Conservation (phyloP, 2,888 invertebrate genomes). For the Mesorhabditis belari region DNA sequence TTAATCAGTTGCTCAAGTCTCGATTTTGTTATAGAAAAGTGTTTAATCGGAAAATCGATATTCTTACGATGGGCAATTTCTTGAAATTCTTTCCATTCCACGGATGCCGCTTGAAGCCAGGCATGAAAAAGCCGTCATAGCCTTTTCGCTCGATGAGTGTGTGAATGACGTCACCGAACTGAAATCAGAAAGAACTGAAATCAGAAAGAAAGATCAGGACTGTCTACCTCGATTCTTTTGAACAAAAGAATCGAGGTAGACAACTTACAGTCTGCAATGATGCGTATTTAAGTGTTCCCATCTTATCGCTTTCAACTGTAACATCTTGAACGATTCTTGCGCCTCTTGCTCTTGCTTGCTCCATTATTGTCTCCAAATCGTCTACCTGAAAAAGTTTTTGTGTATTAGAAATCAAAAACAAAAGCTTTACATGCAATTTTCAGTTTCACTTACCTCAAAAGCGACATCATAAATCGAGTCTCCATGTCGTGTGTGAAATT, state of each 20-base stretch:
- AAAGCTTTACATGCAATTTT: background rate
- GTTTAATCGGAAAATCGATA: background rate
- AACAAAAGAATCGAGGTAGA: background rate
- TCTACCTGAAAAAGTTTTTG: slow-evolving; percentile 65
- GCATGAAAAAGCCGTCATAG: slow-evolving; percentile 79
- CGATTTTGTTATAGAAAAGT: background rate
- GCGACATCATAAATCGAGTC: slow-evolving; percentile 95
- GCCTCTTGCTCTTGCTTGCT: slow-evolving; percentile 75
- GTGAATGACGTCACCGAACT: slow-evolving; percentile 95
- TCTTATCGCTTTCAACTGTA: slow-evolving; percentile 79
- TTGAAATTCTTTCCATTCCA: slow-evolving; percentile 31
- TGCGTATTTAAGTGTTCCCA: slow-evolving; percentile 78
- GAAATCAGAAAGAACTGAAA: slow-evolving; percentile 16
- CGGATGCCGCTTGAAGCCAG: slow-evolving; percentile 65
- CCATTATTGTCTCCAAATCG: slow-evolving; percentile 78
- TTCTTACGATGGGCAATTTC: slow-evolving; percentile 26
- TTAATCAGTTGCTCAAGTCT: background rate
- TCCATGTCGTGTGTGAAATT: slow-evolving; percentile 79
- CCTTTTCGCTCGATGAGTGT: slow-evolving; percentile 80
- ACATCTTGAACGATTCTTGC: slow-evolving; percentile 72
- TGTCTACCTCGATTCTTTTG: no score
- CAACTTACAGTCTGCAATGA: slow-evolving; percentile 76
- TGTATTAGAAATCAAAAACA: background rate
- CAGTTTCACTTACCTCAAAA: slow-evolving; percentile 61
- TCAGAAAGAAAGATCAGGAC: no score